Evolutionary conservation across 2,888 invertebrate species (phyloP).

Genomic region (Brenthis hecate): DNA sequence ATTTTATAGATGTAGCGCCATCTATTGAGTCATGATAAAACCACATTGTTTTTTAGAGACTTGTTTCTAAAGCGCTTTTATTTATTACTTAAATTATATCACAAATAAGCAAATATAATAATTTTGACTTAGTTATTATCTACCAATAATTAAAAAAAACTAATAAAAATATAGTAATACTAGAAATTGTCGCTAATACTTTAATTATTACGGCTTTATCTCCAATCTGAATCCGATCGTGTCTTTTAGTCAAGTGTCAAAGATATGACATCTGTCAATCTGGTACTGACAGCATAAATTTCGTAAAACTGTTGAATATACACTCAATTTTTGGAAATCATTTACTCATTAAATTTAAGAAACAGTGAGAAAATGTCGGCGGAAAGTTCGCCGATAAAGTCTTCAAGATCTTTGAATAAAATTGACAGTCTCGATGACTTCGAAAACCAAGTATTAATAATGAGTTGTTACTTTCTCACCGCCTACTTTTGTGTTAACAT

Average conservation of each 20-base stretch:
- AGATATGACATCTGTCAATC: background rate
- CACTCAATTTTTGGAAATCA: slow-evolving; percentile 21
- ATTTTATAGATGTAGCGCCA: no score
- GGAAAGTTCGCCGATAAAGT: slow-evolving; percentile 49
- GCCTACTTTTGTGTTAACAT: slow-evolving; percentile 56
- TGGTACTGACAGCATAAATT: slow-evolving; percentile 17
- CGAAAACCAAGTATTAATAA: slow-evolving; percentile 61
- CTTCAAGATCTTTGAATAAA: slow-evolving; percentile 58
- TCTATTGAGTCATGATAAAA: no score
- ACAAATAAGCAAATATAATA: no score
- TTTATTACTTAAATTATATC: no score
- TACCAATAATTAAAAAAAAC: no score
- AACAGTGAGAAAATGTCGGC: slow-evolving; percentile 43
- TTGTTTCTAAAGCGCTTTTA: no score
- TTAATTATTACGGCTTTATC: no score
- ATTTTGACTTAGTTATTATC: no score
- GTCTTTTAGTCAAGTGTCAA: slow-evolving; percentile 2
- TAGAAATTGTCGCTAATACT: no score
- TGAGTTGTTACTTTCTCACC: slow-evolving; percentile 48
- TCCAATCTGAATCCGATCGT: background rate
- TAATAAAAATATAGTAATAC: no score
- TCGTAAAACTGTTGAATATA: slow-evolving; percentile 22
- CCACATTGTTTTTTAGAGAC: no score
- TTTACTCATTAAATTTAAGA: slow-evolving; percentile 21
- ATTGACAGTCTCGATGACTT: slow-evolving; percentile 68